phyloP scores from a whole-genome alignment of 2,888 invertebrate species.

The Beris chalybata region DNA sequence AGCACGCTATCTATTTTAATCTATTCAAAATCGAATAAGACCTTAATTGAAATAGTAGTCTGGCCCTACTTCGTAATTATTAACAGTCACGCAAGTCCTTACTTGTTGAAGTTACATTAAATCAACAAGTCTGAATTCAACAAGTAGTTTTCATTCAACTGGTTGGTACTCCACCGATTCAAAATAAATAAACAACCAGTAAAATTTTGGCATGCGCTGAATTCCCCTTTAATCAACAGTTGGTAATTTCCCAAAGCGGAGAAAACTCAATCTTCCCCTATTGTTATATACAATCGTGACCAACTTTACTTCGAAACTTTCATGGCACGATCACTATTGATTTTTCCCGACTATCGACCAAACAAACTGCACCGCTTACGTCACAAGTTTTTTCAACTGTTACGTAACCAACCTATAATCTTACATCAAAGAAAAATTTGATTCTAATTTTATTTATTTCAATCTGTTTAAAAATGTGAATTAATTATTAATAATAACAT shows the following conservation, averaged over 20 bases:
- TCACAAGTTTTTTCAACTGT: constrained; percentile 4
- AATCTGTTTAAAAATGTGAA: no score
- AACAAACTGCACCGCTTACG: constrained; percentile 5
- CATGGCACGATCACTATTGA: constrained; percentile 12
- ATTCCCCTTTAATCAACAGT: constrained; percentile 19
- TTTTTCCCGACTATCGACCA: constrained; percentile 25
- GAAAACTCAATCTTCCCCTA: constrained; percentile 6
- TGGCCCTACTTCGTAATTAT: no score
- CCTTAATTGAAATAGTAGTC: no score
- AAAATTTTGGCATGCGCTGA: not conserved
- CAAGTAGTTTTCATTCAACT: constrained; percentile 4
- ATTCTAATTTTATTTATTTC: no score
- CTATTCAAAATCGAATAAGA: no score
- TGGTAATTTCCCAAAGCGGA: not conserved
- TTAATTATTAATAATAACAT: not conserved
- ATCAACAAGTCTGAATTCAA: constrained; percentile 6
- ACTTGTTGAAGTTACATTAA: no score
- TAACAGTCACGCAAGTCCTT: no score
- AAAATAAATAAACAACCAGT: not conserved
- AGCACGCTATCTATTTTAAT: no score
- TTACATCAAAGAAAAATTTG: no score
- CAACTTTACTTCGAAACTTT: not conserved
- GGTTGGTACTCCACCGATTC: not conserved
- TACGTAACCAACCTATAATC: not conserved
- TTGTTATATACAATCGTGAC: not conserved